Base-by-base conservation (phyloP, 2,888 invertebrate genomes). In the Hirtodrosophila histrioides region DNA sequence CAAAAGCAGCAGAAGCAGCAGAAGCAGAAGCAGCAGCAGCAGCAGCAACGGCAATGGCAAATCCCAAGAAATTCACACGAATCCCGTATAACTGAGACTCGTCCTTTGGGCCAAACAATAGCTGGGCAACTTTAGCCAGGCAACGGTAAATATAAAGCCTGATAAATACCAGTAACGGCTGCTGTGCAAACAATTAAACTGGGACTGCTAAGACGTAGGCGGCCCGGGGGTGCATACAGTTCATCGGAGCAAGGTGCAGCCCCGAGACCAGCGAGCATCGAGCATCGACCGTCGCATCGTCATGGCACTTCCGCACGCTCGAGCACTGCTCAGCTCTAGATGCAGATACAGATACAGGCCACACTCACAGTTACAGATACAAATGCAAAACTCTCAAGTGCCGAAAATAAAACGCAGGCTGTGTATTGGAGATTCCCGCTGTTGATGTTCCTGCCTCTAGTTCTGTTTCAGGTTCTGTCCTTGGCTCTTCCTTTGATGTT, bases 111-210 rank as follows among this genome's bases (percentile, higher is more conserved):
- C 24, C 23, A 64, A 58, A 73, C 74, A 77, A 77, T 73, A 68
- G 43, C 39, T 24, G 37, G 37, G 48, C 27, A 27, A 27, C 27
- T 27, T 27, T 27, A 27, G 27, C 31, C 37, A 27, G 57, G 27
- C 41, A 74, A 79, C 78, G 78, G 78, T 69, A 71, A 82, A 76
- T 71, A 46, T 48, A 56, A 56, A 60, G 54, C 46, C 63, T 62
- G 75, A 75, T 78, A 69, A 77, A 69, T 53, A 36, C 62, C 69
- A 53, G 67, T 48, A 61, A 60, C 78, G 49, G 66, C 85, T 87
- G 79, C 80, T 87, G 80, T 73, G 78, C 86, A 87, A 85, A 85
- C 80, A 85, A 80, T 80, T 81, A 85, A 81, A 69, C 60, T 43
- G 46, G 43, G 45, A 43, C 8, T 29, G 55, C 43, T n/a, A 62